These are phyloP conservation scores for Fragum sueziense DNA, from an alignment of 2,888 invertebrate species.

Conservation along the genomic window DNA sequence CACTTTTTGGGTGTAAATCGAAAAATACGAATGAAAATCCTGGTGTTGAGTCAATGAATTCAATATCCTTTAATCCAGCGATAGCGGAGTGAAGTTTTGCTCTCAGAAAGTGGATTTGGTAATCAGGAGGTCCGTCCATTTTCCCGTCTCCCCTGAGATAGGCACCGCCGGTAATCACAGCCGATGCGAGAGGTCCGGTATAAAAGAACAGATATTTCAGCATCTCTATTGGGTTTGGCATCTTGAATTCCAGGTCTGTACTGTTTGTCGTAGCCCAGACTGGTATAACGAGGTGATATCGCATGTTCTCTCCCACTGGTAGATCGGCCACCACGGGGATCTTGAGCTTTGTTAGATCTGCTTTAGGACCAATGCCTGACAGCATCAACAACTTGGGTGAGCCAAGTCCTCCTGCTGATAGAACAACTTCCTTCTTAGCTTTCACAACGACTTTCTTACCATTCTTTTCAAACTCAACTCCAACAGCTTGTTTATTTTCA, in stretches of 20 bases:
- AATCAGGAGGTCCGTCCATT: conserved; percentile 18
- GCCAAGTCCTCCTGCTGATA: conserved; percentile 80
- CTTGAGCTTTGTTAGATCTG: conserved; percentile 74
- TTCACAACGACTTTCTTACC: conserved; percentile 53
- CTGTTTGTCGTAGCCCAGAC: conserved; percentile 7
- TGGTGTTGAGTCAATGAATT: not conserved
- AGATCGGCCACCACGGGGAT: conserved; percentile 73
- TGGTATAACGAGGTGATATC: conserved; percentile 66
- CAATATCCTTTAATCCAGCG: not conserved
- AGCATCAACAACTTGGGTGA: conserved; percentile 79
- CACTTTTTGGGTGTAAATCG: conserved; percentile 86
- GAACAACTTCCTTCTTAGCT: conserved; percentile 70
- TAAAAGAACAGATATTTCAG: conserved; percentile 31
- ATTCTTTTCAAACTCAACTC: conserved; percentile 64
- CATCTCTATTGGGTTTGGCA: not conserved
- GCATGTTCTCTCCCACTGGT: conserved; percentile 76
- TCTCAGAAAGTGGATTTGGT: conserved; percentile 22
- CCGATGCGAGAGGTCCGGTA: conserved; percentile 22
- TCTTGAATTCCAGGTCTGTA: not conserved
- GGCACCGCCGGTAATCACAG: not conserved
- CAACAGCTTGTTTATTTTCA: conserved; percentile 64
- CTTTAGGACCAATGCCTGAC: conserved; percentile 79
- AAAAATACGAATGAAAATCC: conserved; percentile 27
- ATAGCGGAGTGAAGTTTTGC: conserved; percentile 12
- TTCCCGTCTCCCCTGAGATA: conserved; percentile 16